phyloP scores from a whole-genome alignment of 2,888 invertebrate genomes.

The Arctia plantaginis region DNA sequence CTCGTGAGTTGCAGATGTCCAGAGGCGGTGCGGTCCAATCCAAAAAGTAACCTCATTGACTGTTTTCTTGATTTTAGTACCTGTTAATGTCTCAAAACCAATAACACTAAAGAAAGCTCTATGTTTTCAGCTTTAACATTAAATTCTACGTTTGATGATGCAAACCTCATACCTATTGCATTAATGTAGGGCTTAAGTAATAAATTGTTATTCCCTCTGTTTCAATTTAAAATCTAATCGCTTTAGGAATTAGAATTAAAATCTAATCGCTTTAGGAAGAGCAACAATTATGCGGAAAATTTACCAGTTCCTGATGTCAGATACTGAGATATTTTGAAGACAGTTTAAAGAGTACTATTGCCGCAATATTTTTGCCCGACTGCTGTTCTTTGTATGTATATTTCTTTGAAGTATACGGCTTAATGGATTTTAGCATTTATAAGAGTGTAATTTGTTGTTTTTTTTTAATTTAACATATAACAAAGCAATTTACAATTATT shows the following conservation, averaged over 20 bases:
- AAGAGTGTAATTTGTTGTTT: no score
- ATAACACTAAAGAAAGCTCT: not conserved
- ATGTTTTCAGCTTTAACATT: not conserved
- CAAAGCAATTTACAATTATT: no score
- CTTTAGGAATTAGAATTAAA: rapidly evolving
- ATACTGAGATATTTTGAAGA: not conserved
- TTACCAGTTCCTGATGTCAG: not conserved
- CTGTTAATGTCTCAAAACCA: not conserved
- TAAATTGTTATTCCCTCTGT: constrained; percentile 15
- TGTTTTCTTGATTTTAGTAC: not conserved
- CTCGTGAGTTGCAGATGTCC: no score
- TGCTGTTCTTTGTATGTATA: not conserved
- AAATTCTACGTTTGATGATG: no score
- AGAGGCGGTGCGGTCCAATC: no score
- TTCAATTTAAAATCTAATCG: constrained; percentile 4
- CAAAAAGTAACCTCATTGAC: not conserved
- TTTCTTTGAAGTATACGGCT: no score
- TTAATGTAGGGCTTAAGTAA: constrained; percentile 10
- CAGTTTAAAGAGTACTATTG: not conserved
- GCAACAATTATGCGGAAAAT: not conserved
- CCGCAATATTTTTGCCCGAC: not conserved
- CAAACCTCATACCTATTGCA: not conserved
- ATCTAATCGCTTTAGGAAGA: no score
- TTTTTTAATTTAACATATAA: no score
- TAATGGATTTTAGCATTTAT: no score